A percentile compares a stretch with the other conserved stretches of the same genome.
Evolutionary conservation across 1,140 invertebrate genomes (phyloP).

Genomic region (Macrotrachela quadricornifera): DNA sequence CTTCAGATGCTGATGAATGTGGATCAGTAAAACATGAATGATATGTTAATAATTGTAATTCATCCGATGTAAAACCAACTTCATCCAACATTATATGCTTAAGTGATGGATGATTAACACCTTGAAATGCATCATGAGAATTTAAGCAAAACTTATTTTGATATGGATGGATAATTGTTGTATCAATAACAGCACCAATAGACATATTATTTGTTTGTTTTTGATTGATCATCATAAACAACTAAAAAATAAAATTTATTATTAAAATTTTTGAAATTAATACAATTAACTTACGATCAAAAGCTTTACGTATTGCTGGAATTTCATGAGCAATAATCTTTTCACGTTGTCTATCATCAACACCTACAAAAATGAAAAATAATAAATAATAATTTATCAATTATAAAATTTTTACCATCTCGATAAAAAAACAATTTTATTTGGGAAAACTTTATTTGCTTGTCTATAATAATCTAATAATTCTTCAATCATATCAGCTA

Average conservation of each 20-base stretch:
- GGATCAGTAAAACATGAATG: conserved; percentile 67
- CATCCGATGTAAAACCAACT: not conserved
- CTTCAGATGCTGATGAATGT: conserved; percentile 61
- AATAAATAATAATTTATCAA: too few species aligned
- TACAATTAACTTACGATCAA: not conserved
- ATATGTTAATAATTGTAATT: conserved; percentile 44
- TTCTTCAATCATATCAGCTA: not conserved
- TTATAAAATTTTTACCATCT: not conserved
- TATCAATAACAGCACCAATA: conserved; percentile 62
- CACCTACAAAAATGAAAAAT: too few species aligned
- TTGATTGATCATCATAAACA: not conserved
- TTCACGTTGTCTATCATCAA: too few species aligned
- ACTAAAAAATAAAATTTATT: conserved; percentile 61
- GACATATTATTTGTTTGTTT: conserved; percentile 43
- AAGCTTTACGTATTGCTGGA: conserved; percentile 6
- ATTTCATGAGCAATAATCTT: conserved; percentile 1
- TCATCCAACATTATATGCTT: not conserved
- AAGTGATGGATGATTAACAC: not conserved
- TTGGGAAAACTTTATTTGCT: not conserved
- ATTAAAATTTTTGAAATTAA: conserved; percentile 66
- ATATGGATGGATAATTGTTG: conserved; percentile 51
- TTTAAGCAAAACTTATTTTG: conserved; percentile 40
- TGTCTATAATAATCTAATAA: not conserved
- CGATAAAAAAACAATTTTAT: not conserved
- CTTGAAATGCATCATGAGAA: conserved; percentile 6